phyloP scores from a whole-genome alignment of 2,888 invertebrate genomes.

The Cheilosia impressa region DNA sequence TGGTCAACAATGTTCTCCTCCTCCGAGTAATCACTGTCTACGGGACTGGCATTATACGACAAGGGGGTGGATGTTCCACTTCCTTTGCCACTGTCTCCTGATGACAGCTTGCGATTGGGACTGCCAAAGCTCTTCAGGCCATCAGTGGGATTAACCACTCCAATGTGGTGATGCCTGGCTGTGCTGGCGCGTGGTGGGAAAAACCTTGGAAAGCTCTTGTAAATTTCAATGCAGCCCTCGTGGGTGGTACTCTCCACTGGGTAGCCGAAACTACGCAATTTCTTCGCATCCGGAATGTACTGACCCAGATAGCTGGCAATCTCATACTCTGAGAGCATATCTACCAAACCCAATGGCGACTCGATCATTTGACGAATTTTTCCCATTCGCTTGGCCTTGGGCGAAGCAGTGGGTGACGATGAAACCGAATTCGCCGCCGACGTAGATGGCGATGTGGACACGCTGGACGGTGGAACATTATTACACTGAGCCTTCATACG shows the following conservation, averaged over 20 bases:
- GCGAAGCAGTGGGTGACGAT: slow-evolving; percentile 79
- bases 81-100: slow-evolving; percentile 85
- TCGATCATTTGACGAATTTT: slow-evolving; percentile 79
- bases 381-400: slow-evolving; percentile 76
- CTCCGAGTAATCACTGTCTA: slow-evolving; percentile 81
- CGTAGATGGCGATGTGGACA: slow-evolving; percentile 74
- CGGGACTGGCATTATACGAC: slow-evolving; percentile 85
- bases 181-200: slow-evolving; percentile 75
- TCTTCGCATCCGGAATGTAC: slow-evolving; percentile 86
- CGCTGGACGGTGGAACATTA: slow-evolving; percentile 45
- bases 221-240: slow-evolving; percentile 87
- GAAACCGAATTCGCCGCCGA: slow-evolving; percentile 79
- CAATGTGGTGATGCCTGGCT: slow-evolving; percentile 36
- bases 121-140: slow-evolving; percentile 77
- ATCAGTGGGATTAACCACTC: slow-evolving; percentile 79
- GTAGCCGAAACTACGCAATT: slow-evolving; percentile 88
- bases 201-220: slow-evolving; percentile 85
- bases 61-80: slow-evolving; percentile 85
- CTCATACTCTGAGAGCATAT: slow-evolving; percentile 84
- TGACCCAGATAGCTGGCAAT: slow-evolving; percentile 86
- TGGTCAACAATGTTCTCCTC: slow-evolving; percentile 76
- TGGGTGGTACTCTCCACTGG: slow-evolving; percentile 87
- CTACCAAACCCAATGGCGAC: slow-evolving; percentile 82
- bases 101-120: slow-evolving; percentile 76
- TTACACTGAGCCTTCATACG: slow-evolving; percentile 22